Evolutionary conservation across 2,113 vertebrate genomes (phyloP).

Genomic region (Pogona vitticeps): DNA sequence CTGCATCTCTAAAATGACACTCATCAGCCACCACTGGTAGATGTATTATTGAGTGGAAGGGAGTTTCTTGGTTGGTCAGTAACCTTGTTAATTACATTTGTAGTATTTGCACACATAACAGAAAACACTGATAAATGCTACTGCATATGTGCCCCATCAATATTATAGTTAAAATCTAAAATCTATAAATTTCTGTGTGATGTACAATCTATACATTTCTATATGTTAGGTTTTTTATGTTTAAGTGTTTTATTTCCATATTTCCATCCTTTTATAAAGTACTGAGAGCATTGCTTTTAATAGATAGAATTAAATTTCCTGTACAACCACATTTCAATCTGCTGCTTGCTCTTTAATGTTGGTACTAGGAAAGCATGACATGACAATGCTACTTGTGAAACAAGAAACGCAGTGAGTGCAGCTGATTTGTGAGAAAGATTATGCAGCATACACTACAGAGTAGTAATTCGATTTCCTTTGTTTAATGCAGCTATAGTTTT

Average conservation of each 20-base stretch:
- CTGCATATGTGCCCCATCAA: not conserved
- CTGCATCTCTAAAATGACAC: too few species aligned
- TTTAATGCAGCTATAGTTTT: slow-evolving; percentile 18
- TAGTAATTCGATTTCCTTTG: slow-evolving; percentile 21
- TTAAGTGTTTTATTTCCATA: not conserved
- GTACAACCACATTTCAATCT: slow-evolving; percentile 33
- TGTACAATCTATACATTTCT: not conserved
- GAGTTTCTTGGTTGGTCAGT: not conserved
- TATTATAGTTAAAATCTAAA: not conserved
- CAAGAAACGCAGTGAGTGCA: slow-evolving; percentile 30
- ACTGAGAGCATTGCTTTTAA: slow-evolving; percentile 4
- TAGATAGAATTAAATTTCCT: slow-evolving; percentile 22
- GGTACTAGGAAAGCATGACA: slow-evolving; percentile 41
- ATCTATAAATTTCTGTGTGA: not conserved
- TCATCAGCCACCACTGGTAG: too few species aligned
- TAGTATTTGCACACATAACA: not conserved
- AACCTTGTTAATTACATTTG: not conserved
- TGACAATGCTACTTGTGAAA: slow-evolving; percentile 41
- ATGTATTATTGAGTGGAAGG: not conserved
- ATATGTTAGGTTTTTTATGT: not conserved
- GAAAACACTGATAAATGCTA: not conserved
- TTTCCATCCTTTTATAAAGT: slow-evolving; percentile 19
- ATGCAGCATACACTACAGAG: slow-evolving; percentile 17
- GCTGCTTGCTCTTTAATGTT: slow-evolving; percentile 43
- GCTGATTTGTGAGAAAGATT: slow-evolving; percentile 41